Evolutionary conservation across 2,113 vertebrate species (phyloP).

Genomic region (Pionites leucogaster): DNA sequence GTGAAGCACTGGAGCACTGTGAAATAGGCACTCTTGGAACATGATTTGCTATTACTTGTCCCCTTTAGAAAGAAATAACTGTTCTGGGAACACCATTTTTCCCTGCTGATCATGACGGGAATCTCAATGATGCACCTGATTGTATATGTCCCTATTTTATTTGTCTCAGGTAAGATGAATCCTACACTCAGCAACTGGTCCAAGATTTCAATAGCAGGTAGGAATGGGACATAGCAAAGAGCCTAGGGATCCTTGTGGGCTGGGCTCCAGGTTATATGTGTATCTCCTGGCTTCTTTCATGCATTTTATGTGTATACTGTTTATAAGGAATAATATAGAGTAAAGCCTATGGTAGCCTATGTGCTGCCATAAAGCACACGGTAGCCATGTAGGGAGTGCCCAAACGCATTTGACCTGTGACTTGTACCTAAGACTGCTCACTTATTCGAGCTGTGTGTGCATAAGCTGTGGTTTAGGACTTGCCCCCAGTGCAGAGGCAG

Average conservation of each 20-base stretch:
- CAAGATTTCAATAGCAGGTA: background rate
- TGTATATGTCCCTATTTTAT: background rate
- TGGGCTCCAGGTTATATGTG: accelerated
- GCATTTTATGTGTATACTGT: accelerated
- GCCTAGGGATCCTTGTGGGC: background rate
- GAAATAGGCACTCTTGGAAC: background rate
- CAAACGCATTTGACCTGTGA: background rate
- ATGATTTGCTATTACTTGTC: background rate
- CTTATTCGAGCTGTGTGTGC: background rate
- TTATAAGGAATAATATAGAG: background rate
- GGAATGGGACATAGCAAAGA: background rate
- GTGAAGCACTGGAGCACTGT: background rate
- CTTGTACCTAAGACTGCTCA: background rate
- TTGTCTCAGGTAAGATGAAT: background rate
- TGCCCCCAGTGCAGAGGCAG: background rate
- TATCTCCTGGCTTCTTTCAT: background rate
- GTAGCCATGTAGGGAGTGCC: background rate
- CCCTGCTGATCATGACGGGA: background rate
- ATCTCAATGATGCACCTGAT: accelerated
- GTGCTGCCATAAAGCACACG: background rate
- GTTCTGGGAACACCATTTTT: background rate
- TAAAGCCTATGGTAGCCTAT: background rate
- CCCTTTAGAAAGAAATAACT: background rate
- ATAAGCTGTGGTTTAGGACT: background rate
- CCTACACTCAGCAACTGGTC: background rate